A percentile compares a stretch with the other conserved stretches of the same genome.
Evolutionary conservation across 2,888 invertebrate species (phyloP).

Genomic region (Incurvaria masculella): DNA sequence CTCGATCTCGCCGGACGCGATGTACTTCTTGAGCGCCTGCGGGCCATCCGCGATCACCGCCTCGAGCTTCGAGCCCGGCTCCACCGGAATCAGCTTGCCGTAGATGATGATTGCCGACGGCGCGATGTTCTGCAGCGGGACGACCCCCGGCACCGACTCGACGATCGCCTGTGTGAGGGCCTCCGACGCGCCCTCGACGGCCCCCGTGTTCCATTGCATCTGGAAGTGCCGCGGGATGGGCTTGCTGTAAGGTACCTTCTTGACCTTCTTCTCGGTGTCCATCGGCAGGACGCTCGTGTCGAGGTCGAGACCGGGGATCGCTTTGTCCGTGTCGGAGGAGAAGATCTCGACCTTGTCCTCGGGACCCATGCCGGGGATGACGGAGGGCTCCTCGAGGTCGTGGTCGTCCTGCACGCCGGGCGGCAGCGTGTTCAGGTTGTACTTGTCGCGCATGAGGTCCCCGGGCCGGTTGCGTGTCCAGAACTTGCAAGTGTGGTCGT

Average conservation of each 20-base stretch:
- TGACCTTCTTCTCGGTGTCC: slow-evolving; percentile 70
- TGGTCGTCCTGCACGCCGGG: slow-evolving; percentile 63
- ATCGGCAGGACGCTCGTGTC: slow-evolving; percentile 63
- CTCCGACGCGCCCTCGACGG: slow-evolving; percentile 54
- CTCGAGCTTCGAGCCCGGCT: slow-evolving; percentile 72
- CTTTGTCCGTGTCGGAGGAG: slow-evolving; percentile 56
- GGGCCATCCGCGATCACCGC: slow-evolving; percentile 75
- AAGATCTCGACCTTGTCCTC: slow-evolving; percentile 86
- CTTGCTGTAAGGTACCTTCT: slow-evolving; percentile 91
- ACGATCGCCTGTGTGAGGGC: slow-evolving; percentile 68
- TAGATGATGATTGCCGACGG: slow-evolving; percentile 80
- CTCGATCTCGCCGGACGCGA: slow-evolving; percentile 78
- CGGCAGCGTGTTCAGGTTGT: slow-evolving; percentile 90
- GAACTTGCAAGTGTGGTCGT: slow-evolving; percentile 98
- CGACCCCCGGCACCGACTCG: slow-evolving; percentile 75
- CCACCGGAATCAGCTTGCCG: slow-evolving; percentile 78
- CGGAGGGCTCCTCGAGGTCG: slow-evolving; percentile 68
- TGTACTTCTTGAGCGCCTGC: slow-evolving; percentile 70
- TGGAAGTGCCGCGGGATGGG: slow-evolving; percentile 96
- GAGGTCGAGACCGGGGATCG: slow-evolving; percentile 86
- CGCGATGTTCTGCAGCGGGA: slow-evolving; percentile 71
- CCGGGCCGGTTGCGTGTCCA: slow-evolving; percentile 99
- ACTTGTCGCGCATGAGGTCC: slow-evolving; percentile 97
- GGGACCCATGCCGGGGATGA: slow-evolving; percentile 97
- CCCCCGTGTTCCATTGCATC: slow-evolving; percentile 91